phyloP scores from a whole-genome alignment of 2,888 invertebrate genomes.

The Torymus texanus region DNA sequence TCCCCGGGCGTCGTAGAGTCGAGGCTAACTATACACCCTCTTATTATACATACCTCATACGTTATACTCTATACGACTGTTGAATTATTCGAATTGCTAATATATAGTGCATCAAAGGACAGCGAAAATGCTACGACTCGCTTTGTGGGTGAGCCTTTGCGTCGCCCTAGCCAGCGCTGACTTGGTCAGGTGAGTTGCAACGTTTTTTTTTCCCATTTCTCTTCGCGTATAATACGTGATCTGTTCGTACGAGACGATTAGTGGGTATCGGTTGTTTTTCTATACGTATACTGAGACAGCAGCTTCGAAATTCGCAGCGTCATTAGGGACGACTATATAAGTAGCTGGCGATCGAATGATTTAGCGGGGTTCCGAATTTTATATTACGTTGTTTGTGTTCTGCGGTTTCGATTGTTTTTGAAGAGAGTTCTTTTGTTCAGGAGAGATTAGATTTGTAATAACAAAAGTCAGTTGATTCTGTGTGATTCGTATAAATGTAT shows the following conservation, averaged over 20 bases:
- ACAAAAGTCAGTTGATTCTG: too few species aligned
- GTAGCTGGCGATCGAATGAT: too few species aligned
- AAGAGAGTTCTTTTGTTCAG: too few species aligned
- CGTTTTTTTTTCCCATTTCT: conserved; percentile 29
- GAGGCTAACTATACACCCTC: too few species aligned
- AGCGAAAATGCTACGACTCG: conserved; percentile 59
- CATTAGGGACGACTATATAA: neutral
- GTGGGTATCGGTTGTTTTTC: too few species aligned
- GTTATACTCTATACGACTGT: neutral
- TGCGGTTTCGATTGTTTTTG: neutral
- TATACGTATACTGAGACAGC: neutral
- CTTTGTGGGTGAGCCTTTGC: conserved; percentile 58
- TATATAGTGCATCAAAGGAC: too few species aligned
- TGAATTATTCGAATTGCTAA: conserved; percentile 8
- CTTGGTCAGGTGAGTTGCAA: conserved; percentile 59
- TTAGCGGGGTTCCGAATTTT: neutral
- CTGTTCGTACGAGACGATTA: too few species aligned
- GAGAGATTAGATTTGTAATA: too few species aligned
- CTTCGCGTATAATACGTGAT: conserved; percentile 1
- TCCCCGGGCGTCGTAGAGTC: too few species aligned
- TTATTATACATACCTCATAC: too few species aligned
- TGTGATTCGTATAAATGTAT: too few species aligned
- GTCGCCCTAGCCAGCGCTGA: conserved; percentile 59
- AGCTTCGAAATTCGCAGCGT: conserved; percentile 33
- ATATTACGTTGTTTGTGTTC: neutral